Evolutionary conservation across 2,797 vertebrate genomes (phyloP).

Genomic region (Mycteria americana): DNA sequence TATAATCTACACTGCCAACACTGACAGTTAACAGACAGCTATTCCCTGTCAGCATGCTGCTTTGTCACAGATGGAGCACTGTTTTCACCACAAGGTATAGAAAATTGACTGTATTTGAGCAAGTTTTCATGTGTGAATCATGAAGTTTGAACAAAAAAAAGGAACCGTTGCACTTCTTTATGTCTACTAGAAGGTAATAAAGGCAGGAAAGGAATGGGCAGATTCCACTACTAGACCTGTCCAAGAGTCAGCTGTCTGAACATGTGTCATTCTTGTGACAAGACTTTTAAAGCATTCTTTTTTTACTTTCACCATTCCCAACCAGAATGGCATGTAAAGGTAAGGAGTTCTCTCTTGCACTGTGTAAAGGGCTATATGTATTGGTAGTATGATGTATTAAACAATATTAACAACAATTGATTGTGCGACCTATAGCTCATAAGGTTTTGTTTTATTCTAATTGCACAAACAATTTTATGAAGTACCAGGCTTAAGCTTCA

Average conservation of each 20-base stretch:
- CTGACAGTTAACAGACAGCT: background rate
- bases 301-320: background rate
- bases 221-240: background rate
- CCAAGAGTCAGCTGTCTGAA: background rate
- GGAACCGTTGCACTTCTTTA: background rate
- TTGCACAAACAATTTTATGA: background rate
- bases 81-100: background rate
- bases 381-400: background rate
- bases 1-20: background rate
- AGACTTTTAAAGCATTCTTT: background rate
- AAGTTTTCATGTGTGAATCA: background rate
- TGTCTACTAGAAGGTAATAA: background rate
- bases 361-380: background rate
- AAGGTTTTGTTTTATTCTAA: background rate
- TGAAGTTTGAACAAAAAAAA: background rate
- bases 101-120: background rate
- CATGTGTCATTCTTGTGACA: background rate
- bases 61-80: background rate
- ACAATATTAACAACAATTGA: background rate
- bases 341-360: background rate
- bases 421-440: background rate
- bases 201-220: background rate
- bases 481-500: background rate
- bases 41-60: background rate
- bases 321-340: background rate